Conservation (phyloP, 2,888 invertebrate species). For the Drosophila prostipennis region DNA sequence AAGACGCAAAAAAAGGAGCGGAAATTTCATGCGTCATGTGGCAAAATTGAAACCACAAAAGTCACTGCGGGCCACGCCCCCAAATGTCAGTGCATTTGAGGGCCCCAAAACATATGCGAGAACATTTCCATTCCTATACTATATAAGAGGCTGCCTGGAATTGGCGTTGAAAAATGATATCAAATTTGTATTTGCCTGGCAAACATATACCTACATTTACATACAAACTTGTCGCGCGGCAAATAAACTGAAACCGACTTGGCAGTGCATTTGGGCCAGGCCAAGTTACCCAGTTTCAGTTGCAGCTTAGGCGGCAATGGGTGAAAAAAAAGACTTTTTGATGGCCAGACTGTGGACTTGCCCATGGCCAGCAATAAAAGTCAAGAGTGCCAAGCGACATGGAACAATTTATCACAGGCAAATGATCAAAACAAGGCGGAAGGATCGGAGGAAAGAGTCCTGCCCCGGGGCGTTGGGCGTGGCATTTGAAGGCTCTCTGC, state of each 20-base stretch:
- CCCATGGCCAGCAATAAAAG: conserved; percentile 78
- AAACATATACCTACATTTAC: not conserved
- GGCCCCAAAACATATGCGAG: conserved; percentile 23
- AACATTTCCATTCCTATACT: conserved; percentile 25
- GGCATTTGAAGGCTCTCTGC: conserved; percentile 63
- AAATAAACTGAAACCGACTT: conserved; percentile 44
- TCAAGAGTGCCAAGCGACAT: conserved; percentile 73
- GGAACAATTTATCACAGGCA: conserved; percentile 75
- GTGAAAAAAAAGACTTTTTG: conserved; percentile 30
- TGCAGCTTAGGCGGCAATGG: conserved; percentile 7
- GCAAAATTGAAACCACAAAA: conserved; percentile 54
- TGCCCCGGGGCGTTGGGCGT: conserved; percentile 51
- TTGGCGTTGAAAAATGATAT: conserved; percentile 60
- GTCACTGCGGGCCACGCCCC: conserved; percentile 49
- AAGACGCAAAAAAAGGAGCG: conserved; percentile 25
- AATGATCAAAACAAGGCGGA: conserved; percentile 68
- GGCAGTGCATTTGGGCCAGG: conserved; percentile 44
- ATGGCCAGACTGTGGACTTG: conserved; percentile 55
- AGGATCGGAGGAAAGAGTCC: conserved; percentile 27
- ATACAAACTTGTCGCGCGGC: conserved; percentile 47
- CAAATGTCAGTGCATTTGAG: conserved; percentile 20
- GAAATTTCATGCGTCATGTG: conserved; percentile 66
- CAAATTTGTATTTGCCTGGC: conserved; percentile 46
- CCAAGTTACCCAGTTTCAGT: conserved; percentile 50
- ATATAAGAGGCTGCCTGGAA: conserved; percentile 25